Evolutionary conservation across 2,888 invertebrate genomes (phyloP).

Genomic region (Macrosoma leucophasiata): DNA sequence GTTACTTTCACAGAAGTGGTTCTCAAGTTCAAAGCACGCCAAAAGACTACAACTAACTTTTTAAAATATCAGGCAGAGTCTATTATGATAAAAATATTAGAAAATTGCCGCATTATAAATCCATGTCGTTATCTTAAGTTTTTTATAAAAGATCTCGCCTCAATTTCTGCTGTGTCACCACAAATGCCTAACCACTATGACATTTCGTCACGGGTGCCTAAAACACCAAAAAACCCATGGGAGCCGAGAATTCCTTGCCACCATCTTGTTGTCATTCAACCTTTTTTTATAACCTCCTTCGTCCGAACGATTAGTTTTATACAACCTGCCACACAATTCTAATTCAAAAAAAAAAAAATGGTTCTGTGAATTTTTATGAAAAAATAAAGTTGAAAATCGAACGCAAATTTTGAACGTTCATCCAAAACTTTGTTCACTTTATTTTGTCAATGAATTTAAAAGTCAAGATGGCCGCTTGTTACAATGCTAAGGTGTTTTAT

Average conservation of each 20-base stretch:
- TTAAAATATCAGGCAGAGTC: too few species aligned
- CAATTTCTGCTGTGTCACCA: slow-evolving; percentile 42
- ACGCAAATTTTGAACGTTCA: slow-evolving; percentile 23
- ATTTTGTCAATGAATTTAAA: slow-evolving; percentile 55
- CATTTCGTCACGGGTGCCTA: slow-evolving; percentile 56
- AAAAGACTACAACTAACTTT: too few species aligned
- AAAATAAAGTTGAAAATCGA: slow-evolving; percentile 33
- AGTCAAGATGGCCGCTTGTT: slow-evolving; percentile 40
- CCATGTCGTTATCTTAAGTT: too few species aligned
- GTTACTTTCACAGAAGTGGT: too few species aligned
- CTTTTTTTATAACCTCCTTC: slow-evolving; percentile 41
- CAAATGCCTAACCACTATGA: slow-evolving; percentile 44
- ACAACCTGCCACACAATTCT: slow-evolving; percentile 24
- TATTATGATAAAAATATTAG: too few species aligned
- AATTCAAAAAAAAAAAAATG: slow-evolving; percentile 23
- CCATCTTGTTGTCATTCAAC: slow-evolving; percentile 42
- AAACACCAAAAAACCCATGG: slow-evolving; percentile 60
- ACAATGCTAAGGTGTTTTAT: slow-evolving; percentile 51
- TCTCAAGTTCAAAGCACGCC: too few species aligned
- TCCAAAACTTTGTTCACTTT: slow-evolving; percentile 23
- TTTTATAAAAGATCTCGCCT: slow-evolving; percentile 27
- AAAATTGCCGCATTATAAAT: too few species aligned
- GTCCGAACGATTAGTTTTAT: slow-evolving; percentile 36
- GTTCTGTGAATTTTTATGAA: slow-evolving; percentile 16
- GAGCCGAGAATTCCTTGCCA: slow-evolving; percentile 58